These are phyloP conservation scores for Sinella curviseta DNA, from an alignment of 1,140 invertebrate genomes.

Conservation along the genomic window DNA sequence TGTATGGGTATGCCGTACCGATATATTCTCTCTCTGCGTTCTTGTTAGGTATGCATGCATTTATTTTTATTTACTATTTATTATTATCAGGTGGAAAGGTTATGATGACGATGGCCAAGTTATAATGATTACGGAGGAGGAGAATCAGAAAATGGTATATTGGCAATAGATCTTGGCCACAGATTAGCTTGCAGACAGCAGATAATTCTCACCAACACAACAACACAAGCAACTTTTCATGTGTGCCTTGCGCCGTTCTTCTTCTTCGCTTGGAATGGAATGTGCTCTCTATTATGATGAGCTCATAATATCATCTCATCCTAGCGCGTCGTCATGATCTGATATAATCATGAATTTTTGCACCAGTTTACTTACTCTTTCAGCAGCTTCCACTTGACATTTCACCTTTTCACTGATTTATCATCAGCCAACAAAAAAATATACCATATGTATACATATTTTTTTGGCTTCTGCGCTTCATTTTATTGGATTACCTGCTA, in stretches of 20 bases:
- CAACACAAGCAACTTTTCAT: background rate
- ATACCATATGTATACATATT: background rate
- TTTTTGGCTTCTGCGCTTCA: background rate
- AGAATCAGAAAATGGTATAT: background rate
- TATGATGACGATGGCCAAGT: background rate
- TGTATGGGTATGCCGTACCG: too few species aligned
- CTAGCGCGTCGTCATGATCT: background rate
- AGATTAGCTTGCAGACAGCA: slow-evolving; percentile 11
- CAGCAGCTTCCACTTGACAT: background rate
- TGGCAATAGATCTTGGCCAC: background rate
- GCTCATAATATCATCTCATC: background rate
- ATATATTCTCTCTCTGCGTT: background rate
- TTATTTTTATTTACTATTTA: slow-evolving; percentile 1
- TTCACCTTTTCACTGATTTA: slow-evolving; percentile 25
- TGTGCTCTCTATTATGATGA: background rate
- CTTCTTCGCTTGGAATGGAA: background rate
- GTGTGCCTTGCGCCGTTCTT: background rate
- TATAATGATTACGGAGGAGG: too few species aligned
- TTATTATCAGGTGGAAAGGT: background rate
- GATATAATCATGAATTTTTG: slow-evolving; percentile 1
- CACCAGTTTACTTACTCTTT: background rate
- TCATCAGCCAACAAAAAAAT: background rate
- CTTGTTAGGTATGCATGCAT: background rate
- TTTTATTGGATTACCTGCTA: too few species aligned
- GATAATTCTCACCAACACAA: background rate